Percentiles rank a stretch among this genome's conserved stretches.
Conservation (phyloP, 2,888 invertebrate genomes). For the Lucinisca nassula region DNA sequence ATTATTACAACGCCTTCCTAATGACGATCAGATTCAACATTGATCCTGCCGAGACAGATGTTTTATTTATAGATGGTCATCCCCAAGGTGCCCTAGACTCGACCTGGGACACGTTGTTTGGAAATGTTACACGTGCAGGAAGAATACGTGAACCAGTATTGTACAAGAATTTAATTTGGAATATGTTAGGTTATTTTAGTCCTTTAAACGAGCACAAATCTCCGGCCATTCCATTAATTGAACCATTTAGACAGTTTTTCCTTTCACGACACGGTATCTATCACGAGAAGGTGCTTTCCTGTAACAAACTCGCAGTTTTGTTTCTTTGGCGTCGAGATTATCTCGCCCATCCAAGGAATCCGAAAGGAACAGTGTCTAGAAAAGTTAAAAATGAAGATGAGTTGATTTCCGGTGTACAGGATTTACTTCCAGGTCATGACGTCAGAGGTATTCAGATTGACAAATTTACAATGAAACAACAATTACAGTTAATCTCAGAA, state of each 20-base stretch:
- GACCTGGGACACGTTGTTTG: slow-evolving; percentile 84
- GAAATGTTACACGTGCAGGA: slow-evolving; percentile 76
- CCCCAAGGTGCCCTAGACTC: slow-evolving; percentile 83
- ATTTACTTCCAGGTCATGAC: slow-evolving; percentile 69
- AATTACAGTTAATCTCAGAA: slow-evolving; percentile 78
- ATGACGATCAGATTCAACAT: slow-evolving; percentile 74
- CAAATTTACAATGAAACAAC: slow-evolving; percentile 78
- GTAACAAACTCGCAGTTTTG: slow-evolving; percentile 79
- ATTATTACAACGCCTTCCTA: slow-evolving; percentile 83
- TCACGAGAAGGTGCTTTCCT: slow-evolving; percentile 70
- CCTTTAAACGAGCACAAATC: slow-evolving; percentile 78
- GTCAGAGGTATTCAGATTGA: slow-evolving; percentile 84
- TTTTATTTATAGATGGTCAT: slow-evolving; percentile 86
- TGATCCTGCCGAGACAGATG: slow-evolving; percentile 74
- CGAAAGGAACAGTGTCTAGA: slow-evolving; percentile 82
- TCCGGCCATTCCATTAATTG: slow-evolving; percentile 78
- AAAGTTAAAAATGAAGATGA: slow-evolving; percentile 87
- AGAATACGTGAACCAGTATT: slow-evolving; percentile 68
- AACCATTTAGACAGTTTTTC: slow-evolving; percentile 85
- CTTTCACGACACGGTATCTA: slow-evolving; percentile 72
- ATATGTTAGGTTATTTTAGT: slow-evolving; percentile 84
- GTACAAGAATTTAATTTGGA: slow-evolving; percentile 82
- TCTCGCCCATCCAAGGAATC: slow-evolving; percentile 87
- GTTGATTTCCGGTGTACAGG: slow-evolving; percentile 71
- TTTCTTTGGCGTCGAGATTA: slow-evolving; percentile 87